Percentiles rank a stretch among this genome's conserved stretches.
These are phyloP conservation scores for Drosophila pegasa DNA, from an alignment of 2,888 invertebrate genomes.

Conservation along the genomic window DNA sequence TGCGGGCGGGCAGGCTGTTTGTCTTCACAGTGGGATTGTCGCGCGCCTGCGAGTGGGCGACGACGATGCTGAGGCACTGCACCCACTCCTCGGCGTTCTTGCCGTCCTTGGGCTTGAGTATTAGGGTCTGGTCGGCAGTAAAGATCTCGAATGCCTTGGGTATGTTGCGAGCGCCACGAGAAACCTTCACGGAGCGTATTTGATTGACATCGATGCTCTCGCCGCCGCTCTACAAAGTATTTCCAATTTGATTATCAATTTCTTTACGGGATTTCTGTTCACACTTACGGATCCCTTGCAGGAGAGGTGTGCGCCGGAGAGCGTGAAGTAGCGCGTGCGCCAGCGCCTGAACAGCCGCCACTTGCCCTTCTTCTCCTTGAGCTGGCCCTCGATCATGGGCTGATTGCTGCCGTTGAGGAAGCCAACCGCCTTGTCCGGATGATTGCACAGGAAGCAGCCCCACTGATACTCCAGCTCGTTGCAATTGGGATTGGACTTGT, in stretches of 20 bases:
- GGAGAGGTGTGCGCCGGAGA: slow-evolving; percentile 96
- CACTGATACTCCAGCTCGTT: slow-evolving; percentile 87
- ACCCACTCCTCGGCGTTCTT: slow-evolving; percentile 98
- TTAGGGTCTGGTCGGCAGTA: slow-evolving; percentile 95
- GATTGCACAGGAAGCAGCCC: slow-evolving; percentile 97
- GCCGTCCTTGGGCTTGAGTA: slow-evolving; percentile 96
- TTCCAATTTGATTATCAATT: accelerated
- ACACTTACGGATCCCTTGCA: slow-evolving; percentile 91
- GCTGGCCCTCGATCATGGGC: slow-evolving; percentile 95
- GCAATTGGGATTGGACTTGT: slow-evolving; percentile 85
- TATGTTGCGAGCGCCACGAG: slow-evolving; percentile 95
- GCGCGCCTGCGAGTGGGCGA: slow-evolving; percentile 89
- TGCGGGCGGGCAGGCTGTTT: slow-evolving; percentile 85
- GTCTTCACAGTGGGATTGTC: slow-evolving; percentile 85
- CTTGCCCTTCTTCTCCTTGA: slow-evolving; percentile 96
- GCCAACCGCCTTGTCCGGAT: slow-evolving; percentile 94
- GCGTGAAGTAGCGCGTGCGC: slow-evolving; percentile 97
- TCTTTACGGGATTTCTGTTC: accelerated
- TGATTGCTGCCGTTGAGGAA: slow-evolving; percentile 92
- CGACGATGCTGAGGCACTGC: slow-evolving; percentile 96
- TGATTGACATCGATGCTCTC: slow-evolving; percentile 96
- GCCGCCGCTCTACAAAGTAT: slow-evolving; percentile 89
- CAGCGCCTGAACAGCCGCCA: slow-evolving; percentile 96
- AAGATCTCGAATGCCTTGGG: slow-evolving; percentile 99
- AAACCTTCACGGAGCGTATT: slow-evolving; percentile 97